These are phyloP conservation scores for Guaruba guarouba DNA, from an alignment of 2,113 vertebrate species.

Conservation along the genomic window DNA sequence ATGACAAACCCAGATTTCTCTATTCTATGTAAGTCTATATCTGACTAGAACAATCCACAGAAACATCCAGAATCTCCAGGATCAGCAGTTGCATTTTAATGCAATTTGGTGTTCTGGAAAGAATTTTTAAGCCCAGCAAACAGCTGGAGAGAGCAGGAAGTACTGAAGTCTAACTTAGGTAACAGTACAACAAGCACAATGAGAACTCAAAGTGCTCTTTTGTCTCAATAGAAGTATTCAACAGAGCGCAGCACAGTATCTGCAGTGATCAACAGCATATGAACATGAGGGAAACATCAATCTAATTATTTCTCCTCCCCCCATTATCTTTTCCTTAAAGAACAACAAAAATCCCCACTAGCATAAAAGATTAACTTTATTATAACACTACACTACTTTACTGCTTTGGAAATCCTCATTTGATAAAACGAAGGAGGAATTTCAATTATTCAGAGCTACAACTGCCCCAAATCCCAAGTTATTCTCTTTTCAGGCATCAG, in stretches of 20 bases:
- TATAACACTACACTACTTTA: neutral
- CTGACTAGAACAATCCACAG: neutral
- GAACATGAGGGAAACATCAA: neutral
- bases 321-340: neutral
- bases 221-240: neutral
- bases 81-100: neutral
- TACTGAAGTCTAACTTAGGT: neutral
- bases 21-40: neutral
- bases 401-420: neutral
- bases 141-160: neutral
- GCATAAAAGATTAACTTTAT: neutral
- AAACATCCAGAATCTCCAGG: neutral
- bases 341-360: neutral
- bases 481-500: neutral
- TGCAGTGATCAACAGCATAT: neutral
- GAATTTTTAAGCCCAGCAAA: neutral
- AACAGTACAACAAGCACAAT: neutral
- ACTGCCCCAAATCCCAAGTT: neutral
- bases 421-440: neutral
- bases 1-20: neutral
- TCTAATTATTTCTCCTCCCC: rapidly evolving
- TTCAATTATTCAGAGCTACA: neutral
- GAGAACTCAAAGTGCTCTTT: neutral
- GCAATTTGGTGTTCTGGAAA: neutral
- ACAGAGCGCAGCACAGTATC: neutral